Evolutionary conservation across 2,888 invertebrate genomes (phyloP), one percentile per base, ranked within the genome.

Genomic region (Argyra leucocephala): DNA sequence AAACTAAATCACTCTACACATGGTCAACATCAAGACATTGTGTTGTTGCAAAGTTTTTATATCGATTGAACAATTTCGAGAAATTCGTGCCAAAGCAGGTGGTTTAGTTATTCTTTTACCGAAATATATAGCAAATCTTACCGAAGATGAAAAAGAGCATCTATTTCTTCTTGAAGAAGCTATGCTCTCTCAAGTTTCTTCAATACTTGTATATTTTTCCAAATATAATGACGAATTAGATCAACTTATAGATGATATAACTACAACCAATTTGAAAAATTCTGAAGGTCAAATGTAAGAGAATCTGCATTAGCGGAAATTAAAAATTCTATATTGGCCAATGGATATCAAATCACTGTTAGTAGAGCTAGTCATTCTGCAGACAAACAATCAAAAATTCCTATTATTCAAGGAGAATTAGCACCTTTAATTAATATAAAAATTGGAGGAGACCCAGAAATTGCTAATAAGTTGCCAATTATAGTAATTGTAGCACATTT

Each of bases 401-500:
- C 90, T n/a, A 92, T 91, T 6, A 82, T 97, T 63, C 88, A 93
- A 76, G 94, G 93, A 23, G 91, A 90, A 79, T 81, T 95, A 68
- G 82, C 87, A 10, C 77, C 76, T 61, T 68, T 71, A 7, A 76
- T 76, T 65, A 66, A 70, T 60, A 57, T 72, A 0, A 78, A 76
- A 67, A 69, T 71, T 4, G 71, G 70, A 1, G 70, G 86, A 57
- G 83, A 84, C 67, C 86, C 86, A 71, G 84, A 84, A 68, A 77
- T 76, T 67, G 77, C 76, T 66, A 72, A 62, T 26, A 86, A 89
- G 65, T 81, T 91, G 3, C 93, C 95, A 64, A 91, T 95, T 10
- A 89, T 99, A 69, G 88, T 93, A 2, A 82, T 99, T 63, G 91
- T 94, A 5, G 92, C 97, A 0, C 92, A 97, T 82, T 94, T 97